Base-by-base conservation (phyloP, 92 coral and sea anemone genomes). In the Phymanthus crucifer region DNA sequence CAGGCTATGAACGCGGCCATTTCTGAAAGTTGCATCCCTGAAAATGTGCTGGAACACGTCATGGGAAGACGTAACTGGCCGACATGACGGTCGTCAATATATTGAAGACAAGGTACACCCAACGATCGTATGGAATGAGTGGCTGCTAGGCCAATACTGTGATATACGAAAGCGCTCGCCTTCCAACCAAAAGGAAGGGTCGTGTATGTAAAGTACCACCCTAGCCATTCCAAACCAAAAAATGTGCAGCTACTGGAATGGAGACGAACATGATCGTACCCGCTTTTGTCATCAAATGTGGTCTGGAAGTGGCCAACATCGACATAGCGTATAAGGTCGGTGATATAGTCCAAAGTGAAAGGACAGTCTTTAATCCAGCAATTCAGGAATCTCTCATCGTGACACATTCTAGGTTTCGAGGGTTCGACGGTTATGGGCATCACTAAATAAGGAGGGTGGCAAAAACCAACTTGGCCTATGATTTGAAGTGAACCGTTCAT, bases 1-100 rank as follows among this genome's bases (percentile, higher is more conserved):
- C 86, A 83, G 10, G 86, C 86, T 10, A 83, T 83, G 70, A 75
- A 83, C 23, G 86, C 81, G 4, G 81, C 86, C 86, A 82, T 83
- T 27, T 83, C 29, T 3, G 86, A 74, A 9, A 83, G 47, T 24
- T 75, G 80, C 16, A 46, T 27, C 17, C 26, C 27, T 1, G 80
- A 61, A 12, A 73, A 82, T 4, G 40, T 47, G 21, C 14, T 47
- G 56, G 56, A 1, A 11, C 18, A 11, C 18, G 56, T 32, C 1
- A 2, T 8, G 31, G 79, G 75, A 4, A 82, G 40, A 5, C 66
- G 36, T 40, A 74, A 61, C 27, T 82, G 85, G 14, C 85, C 75
- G 13, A 65, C 52, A 38, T 82, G 80, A 8, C 85, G 58, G 67
- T 74, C 70, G 31, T 83, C 80, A 8, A 74, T 73, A 32, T 73